Base-by-base conservation (phyloP, 2,113 vertebrate genomes). In the Microcebus griseorufus region DNA sequence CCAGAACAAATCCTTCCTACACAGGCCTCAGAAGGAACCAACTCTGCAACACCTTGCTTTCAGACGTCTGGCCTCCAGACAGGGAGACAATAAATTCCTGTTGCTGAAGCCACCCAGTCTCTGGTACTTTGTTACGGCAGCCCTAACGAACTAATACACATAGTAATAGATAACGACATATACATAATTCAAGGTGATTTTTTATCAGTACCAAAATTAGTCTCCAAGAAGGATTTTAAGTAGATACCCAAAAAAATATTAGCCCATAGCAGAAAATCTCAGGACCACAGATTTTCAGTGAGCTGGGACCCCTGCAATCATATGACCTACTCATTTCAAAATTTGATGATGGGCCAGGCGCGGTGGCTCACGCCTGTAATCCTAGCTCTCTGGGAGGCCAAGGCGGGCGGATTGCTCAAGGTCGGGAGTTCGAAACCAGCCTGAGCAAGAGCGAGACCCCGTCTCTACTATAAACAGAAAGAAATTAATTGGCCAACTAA, bases 111-210 rank as follows among this genome's bases (percentile, higher is more conserved):
- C n/a, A n/a, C 53, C 29, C 17, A 53, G 12, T 84, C 16, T 78
- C 6, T 27, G 39, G 55, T 55, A 60, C 51, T 67, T 70, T 90
- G 51, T 45, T 72, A 62, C 1, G 18, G 39, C 27, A 81, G 9
- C 48, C 48, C 39, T 60, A 72, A 70, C 27, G 79, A 72, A 91
- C 34, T 29, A 87, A 91, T 42, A 42, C 4, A 87, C 23, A 22
- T 2, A 79, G 72, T 70, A 69, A 85, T 1, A 73, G 64, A 92
- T 22, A 79, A 72, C 32, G 2, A 91, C 5, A 67, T 20, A 79
- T 10, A 72, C 11, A 89, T 55, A 72, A 89, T 85, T 93, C 93
- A 96, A 79, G 73, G 65, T 67, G 89, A 73, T 16, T 84, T 80
- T 65, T 65, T 58, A 80, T 20, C 53, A 55, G 29, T 72, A 85